Conservation (phyloP, 2,888 invertebrate species). For the Ichneumon xanthorius region DNA sequence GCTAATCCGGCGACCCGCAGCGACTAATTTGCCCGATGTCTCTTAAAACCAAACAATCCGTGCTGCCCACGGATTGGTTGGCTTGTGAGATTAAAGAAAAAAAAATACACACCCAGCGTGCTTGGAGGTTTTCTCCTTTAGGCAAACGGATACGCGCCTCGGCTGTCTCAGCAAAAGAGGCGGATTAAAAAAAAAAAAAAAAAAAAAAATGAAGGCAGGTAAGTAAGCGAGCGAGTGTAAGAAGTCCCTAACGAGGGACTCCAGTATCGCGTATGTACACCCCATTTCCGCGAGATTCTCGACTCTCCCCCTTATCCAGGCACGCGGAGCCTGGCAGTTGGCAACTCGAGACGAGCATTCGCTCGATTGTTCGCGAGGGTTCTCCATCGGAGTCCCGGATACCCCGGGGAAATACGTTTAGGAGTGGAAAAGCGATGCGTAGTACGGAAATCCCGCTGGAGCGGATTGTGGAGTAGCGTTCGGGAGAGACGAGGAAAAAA, state of each 20-base stretch:
- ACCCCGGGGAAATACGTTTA: constrained; percentile 70
- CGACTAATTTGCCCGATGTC: neutral
- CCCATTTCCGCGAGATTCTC: constrained; percentile 38
- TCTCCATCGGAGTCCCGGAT: constrained; percentile 53
- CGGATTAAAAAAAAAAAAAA: constrained; percentile 40
- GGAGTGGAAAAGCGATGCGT: constrained; percentile 59
- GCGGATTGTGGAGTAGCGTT: constrained; percentile 54
- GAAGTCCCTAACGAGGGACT: constrained; percentile 65
- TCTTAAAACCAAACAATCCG: neutral
- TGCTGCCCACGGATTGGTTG: neutral
- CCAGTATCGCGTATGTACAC: constrained; percentile 68
- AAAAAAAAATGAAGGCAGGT: neutral
- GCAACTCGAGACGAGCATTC: constrained; percentile 35
- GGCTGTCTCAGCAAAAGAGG: constrained; percentile 43
- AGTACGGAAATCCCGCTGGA: constrained; percentile 35
- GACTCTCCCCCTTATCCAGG: constrained; percentile 34
- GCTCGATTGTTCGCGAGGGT: constrained; percentile 54
- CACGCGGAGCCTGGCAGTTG: constrained; percentile 5
- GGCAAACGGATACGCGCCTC: constrained; percentile 42
- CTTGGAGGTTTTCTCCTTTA: constrained; percentile 27
- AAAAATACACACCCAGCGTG: neutral
- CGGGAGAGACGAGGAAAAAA: constrained; percentile 8
- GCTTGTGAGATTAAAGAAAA: constrained; percentile 7
- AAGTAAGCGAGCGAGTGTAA: constrained; percentile 47
- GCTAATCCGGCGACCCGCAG: neutral